Conservation (phyloP, 2,797 vertebrate genomes). For the Chaetophractus vellerosus region DNA sequence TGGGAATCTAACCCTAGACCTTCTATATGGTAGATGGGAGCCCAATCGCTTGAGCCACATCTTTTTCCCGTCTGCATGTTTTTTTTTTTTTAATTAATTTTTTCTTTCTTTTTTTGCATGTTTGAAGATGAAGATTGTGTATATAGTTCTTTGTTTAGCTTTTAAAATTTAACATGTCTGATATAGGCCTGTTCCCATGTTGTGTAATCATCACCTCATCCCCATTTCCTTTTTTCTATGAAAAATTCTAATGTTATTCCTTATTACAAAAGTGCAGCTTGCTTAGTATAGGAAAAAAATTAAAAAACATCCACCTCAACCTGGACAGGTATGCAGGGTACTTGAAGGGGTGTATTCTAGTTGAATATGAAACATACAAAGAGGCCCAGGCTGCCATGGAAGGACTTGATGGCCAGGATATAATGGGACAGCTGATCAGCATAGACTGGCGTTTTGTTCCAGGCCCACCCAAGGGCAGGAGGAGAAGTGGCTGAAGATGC, state of each 20-base stretch:
- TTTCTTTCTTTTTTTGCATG: neutral
- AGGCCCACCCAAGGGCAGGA: constrained; percentile 97
- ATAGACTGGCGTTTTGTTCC: constrained; percentile 98
- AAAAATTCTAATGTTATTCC: constrained; percentile 25
- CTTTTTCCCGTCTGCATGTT: too few relatives aligned
- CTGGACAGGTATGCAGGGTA: too few relatives aligned
- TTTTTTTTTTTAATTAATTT: too few relatives aligned
- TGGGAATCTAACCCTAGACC: too few relatives aligned
- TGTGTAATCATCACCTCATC: neutral
- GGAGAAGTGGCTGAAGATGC: constrained; percentile 95
- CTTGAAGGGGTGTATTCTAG: constrained; percentile 95
- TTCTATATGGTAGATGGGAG: too few relatives aligned
- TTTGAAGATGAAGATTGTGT: neutral
- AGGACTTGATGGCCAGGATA: constrained; percentile 96
- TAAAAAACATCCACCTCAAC: neutral
- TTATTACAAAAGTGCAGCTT: constrained; percentile 18
- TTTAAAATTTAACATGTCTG: neutral
- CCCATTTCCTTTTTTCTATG: neutral
- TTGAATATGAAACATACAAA: constrained; percentile 98
- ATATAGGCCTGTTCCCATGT: neutral
- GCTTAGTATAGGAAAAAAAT: neutral
- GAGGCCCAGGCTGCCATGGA: constrained; percentile 99
- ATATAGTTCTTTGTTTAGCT: constrained; percentile 1
- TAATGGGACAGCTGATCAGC: constrained; percentile 97
- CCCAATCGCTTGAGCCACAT: too few relatives aligned